These are phyloP conservation scores for Glaucomys volans DNA, from an alignment of 2,113 vertebrate genomes.

Conservation along the genomic window DNA sequence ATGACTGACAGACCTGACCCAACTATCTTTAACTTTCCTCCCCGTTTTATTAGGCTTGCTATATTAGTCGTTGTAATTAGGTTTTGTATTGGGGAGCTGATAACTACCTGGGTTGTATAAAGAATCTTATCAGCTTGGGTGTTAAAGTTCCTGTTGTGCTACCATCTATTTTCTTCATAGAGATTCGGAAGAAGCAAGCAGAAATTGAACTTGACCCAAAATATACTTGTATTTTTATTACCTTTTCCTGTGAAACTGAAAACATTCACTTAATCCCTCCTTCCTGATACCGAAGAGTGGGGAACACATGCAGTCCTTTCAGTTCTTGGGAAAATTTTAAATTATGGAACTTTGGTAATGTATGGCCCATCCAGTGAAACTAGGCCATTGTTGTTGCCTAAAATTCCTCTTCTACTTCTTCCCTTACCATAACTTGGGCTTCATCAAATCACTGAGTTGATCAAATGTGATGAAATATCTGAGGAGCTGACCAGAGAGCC, in stretches of 20 bases:
- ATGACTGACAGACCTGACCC: constrained; percentile 78
- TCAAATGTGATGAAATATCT: constrained; percentile 76
- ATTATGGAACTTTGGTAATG: constrained; percentile 73
- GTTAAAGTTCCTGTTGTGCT: constrained; percentile 46
- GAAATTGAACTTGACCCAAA: constrained; percentile 80
- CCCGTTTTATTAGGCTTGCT: constrained; percentile 54
- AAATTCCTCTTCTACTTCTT: constrained; percentile 8
- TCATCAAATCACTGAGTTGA: neutral
- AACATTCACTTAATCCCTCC: constrained; percentile 76
- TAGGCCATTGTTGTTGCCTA: neutral
- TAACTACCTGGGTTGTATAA: constrained; percentile 53
- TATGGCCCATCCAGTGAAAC: constrained; percentile 44
- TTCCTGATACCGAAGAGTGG: constrained; percentile 75
- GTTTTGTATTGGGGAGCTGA: constrained; percentile 28
- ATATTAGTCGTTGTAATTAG: constrained; percentile 11
- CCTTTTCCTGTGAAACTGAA: constrained; percentile 81
- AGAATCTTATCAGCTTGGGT: constrained; percentile 56
- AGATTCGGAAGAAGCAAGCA: constrained; percentile 73
- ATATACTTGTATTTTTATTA: constrained; percentile 73
- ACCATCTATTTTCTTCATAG: constrained; percentile 59
- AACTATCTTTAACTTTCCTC: constrained; percentile 71
- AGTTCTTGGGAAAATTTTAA: constrained; percentile 78
- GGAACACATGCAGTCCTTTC: constrained; percentile 81
- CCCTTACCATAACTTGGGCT: neutral
- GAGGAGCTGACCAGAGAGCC: constrained; percentile 62